phyloP scores from a whole-genome alignment of 2,888 invertebrate genomes.

The Euspilapteryx auroguttella region DNA sequence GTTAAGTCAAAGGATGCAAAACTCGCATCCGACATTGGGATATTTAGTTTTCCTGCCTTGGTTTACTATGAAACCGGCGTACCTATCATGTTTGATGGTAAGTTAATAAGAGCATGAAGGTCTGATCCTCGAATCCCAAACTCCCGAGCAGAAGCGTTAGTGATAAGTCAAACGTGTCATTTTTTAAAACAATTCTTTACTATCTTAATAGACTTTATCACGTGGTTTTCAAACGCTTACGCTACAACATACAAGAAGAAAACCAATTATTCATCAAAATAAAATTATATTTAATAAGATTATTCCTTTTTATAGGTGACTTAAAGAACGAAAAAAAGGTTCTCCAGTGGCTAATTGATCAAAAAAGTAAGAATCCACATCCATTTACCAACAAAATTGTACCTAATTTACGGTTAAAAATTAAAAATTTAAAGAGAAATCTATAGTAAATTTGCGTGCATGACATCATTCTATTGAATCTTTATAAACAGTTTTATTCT shows the following conservation, averaged over 20 bases:
- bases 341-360: constrained; percentile 93
- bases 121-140: too few relatives aligned
- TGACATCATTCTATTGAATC: constrained; percentile 44
- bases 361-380: constrained; percentile 89
- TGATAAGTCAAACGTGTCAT: too few relatives aligned
- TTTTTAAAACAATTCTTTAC: too few relatives aligned
- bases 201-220: too few relatives aligned
- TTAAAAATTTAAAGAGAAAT: constrained; percentile 12
- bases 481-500: constrained; percentile 8
- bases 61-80: constrained; percentile 93
- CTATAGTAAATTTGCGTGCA: constrained; percentile 28
- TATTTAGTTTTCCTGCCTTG: constrained; percentile 88
- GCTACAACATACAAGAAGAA: background rate
- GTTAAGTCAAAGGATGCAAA: constrained; percentile 91
- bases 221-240: background rate
- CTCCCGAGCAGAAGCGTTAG: too few relatives aligned
- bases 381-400: constrained; percentile 29
- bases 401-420: constrained; percentile 14
- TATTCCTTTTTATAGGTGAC: constrained; percentile 76
- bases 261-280: background rate
- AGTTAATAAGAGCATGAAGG: too few relatives aligned
- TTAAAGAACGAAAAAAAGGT: constrained; percentile 93
- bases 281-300: constrained; percentile 12
- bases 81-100: constrained; percentile 94
- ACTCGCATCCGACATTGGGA: constrained; percentile 87